Conservation (phyloP, 2,888 invertebrate species). For the Melangyna quadrimaculata region DNA sequence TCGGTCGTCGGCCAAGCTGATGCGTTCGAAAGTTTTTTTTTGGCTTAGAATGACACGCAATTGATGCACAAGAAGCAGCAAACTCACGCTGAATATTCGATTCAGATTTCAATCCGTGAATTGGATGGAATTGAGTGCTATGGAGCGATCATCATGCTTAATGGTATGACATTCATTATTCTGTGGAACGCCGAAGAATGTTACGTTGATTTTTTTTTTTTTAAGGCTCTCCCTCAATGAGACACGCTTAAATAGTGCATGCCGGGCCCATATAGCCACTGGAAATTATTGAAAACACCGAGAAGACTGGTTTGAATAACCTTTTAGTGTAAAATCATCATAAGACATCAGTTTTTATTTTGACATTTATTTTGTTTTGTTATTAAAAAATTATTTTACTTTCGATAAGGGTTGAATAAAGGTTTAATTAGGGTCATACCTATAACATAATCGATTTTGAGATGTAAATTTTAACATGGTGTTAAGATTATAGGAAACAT, state of each 20-base stretch:
- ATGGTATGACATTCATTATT: conserved; percentile 44
- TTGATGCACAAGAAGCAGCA: neutral
- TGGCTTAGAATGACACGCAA: conserved; percentile 31
- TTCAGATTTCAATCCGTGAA: conserved; percentile 9
- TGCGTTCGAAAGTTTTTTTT: conserved; percentile 30
- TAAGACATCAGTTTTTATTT: neutral
- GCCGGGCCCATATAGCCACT: neutral
- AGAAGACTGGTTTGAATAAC: neutral
- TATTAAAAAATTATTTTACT: neutral
- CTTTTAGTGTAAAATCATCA: neutral
- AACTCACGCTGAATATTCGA: conserved; percentile 49
- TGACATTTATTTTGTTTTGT: neutral
- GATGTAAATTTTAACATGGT: no score
- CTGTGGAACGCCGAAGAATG: conserved; percentile 38
- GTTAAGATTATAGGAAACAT: no score
- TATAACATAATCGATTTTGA: no score
- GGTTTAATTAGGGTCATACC: neutral
- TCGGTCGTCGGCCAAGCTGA: neutral
- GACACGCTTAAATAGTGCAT: neutral
- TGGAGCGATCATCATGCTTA: conserved; percentile 22
- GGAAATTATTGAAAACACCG: neutral
- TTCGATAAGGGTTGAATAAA: neutral
- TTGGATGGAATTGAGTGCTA: conserved; percentile 33
- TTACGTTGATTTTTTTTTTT: conserved; percentile 14
- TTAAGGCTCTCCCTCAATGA: neutral